phyloP scores from a whole-genome alignment of 2,888 invertebrate species.

The Incurvaria masculella region DNA sequence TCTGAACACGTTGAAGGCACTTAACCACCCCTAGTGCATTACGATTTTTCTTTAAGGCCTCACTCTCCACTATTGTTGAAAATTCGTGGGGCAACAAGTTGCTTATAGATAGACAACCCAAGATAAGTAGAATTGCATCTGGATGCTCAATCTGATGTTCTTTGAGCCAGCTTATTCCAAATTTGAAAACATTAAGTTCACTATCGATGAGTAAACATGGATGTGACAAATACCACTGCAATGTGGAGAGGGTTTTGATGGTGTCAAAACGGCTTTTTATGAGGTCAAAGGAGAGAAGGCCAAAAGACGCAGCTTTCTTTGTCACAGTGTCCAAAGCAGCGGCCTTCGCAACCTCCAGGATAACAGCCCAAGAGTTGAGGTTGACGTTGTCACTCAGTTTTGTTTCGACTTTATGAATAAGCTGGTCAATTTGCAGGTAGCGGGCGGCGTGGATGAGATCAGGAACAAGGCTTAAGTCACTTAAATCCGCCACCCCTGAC shows the following conservation, averaged over 20 bases:
- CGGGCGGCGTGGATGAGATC: slow-evolving; percentile 30
- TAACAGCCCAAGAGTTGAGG: slow-evolving; percentile 28
- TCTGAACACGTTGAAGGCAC: too few relatives aligned
- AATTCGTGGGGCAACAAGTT: too few relatives aligned
- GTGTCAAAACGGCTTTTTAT: slow-evolving; percentile 21
- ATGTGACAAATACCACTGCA: slow-evolving; percentile 45
- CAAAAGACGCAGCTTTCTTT: slow-evolving; percentile 27
- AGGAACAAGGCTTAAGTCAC: slow-evolving; percentile 24
- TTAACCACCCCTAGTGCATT: too few relatives aligned
- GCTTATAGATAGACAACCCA: slow-evolving; percentile 39
- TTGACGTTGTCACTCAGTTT: background rate
- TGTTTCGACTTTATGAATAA: slow-evolving; percentile 32
- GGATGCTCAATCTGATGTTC: slow-evolving; percentile 26
- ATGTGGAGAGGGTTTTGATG: slow-evolving; percentile 22
- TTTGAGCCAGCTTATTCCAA: slow-evolving; percentile 37
- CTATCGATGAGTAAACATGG: slow-evolving; percentile 29
- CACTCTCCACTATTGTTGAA: too few relatives aligned
- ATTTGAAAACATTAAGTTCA: slow-evolving; percentile 37
- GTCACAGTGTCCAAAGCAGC: slow-evolving; percentile 28
- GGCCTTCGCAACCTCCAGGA: slow-evolving; percentile 32
- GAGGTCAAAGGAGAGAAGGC: slow-evolving; percentile 31
- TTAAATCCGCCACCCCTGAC: slow-evolving; percentile 33
- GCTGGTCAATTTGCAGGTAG: slow-evolving; percentile 40
- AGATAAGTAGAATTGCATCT: slow-evolving; percentile 32
- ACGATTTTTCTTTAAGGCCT: too few relatives aligned